These are phyloP conservation scores for Callospermophilus lateralis DNA, from an alignment of 2,113 vertebrate species.

Conservation along the genomic window DNA sequence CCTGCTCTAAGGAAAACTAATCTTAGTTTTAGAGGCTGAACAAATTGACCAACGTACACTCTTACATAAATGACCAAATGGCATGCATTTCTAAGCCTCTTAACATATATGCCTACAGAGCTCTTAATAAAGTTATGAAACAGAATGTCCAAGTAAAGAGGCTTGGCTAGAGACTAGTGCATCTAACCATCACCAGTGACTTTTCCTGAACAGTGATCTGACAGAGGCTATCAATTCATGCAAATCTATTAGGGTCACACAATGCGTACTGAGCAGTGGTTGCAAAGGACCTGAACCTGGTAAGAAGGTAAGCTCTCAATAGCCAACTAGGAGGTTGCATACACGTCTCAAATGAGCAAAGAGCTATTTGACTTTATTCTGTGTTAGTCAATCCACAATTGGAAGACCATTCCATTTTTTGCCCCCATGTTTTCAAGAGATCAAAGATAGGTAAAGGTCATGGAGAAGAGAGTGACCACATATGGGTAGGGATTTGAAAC, in stretches of 20 bases:
- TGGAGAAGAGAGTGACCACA: background rate
- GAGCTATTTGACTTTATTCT: background rate
- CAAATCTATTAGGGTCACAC: background rate
- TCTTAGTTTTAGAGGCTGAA: background rate
- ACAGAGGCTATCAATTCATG: background rate
- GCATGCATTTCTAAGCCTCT: background rate
- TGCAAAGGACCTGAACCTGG: background rate
- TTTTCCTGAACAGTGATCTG: background rate
- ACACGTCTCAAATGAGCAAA: background rate
- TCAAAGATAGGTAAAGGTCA: background rate
- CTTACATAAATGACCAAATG: conserved; percentile 11
- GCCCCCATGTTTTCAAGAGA: background rate
- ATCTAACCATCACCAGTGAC: background rate
- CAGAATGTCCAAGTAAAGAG: background rate
- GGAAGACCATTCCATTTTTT: background rate
- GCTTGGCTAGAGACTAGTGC: background rate
- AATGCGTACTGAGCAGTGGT: background rate
- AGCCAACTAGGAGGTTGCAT: background rate
- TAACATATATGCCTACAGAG: background rate
- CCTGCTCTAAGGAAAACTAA: background rate
- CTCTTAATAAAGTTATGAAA: background rate
- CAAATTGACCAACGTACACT: background rate
- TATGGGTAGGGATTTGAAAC: background rate
- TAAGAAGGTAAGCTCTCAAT: background rate
- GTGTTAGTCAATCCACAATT: background rate